phyloP scores from a whole-genome alignment of 2,797 vertebrate species.

The Rhynchonycteris naso region DNA sequence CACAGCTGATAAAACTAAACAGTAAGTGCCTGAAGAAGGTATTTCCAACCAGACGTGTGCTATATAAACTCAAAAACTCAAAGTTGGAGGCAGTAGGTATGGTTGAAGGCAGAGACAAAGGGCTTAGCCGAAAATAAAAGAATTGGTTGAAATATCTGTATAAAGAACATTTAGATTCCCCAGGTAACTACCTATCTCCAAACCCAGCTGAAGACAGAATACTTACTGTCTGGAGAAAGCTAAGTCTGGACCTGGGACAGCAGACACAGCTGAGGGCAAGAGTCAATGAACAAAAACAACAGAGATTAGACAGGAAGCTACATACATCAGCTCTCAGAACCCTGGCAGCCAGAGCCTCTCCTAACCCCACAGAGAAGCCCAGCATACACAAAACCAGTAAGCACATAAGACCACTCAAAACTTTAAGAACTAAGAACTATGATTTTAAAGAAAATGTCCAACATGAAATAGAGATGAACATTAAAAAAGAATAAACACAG shows the following conservation, averaged over 20 bases:
- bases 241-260: not conserved
- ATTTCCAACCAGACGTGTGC: not conserved
- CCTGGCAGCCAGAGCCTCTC: not conserved
- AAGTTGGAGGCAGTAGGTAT: not conserved
- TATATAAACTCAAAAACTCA: not conserved
- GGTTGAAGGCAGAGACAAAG: not conserved
- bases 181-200: not conserved
- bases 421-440: not conserved
- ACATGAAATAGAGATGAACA: not conserved
- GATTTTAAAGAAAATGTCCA: conserved; percentile 5
- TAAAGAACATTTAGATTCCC: not conserved
- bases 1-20: not conserved
- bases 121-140: not conserved
- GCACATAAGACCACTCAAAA: not conserved
- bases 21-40: not conserved
- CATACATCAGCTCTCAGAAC: not conserved
- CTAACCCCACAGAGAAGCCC: not conserved
- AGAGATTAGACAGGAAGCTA: not conserved
- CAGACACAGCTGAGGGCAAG: not conserved
- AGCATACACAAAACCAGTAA: not conserved
- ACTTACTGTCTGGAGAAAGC: not conserved
- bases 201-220: not conserved
- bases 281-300: not conserved
- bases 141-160: not conserved
- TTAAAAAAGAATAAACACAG: not conserved